These are phyloP conservation scores for Leuciscus waleckii DNA, from an alignment of 2,797 vertebrate genomes.

Conservation along the genomic window DNA sequence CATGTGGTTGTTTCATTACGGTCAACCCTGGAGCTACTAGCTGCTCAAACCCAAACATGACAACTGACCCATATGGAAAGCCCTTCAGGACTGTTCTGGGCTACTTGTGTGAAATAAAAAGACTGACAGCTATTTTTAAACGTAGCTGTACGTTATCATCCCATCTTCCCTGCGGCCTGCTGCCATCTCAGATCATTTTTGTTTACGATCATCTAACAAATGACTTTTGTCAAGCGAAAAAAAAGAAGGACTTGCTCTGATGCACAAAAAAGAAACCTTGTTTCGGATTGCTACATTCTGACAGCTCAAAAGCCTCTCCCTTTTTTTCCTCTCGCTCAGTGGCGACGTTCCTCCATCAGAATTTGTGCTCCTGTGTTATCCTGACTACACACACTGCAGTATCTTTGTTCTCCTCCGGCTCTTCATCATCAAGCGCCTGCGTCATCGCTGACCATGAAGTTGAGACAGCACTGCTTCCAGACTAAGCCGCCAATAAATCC, in stretches of 20 bases:
- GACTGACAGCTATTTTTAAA: conserved; percentile 55
- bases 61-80: conserved; percentile 54
- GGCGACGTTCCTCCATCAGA: conserved; percentile 1
- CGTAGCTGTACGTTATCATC: conserved; percentile 27
- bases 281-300: conserved; percentile 20
- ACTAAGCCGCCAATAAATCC: conserved; percentile 29
- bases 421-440: conserved; percentile 25
- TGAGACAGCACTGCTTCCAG: conserved; percentile 2
- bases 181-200: conserved; percentile 52
- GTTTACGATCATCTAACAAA: conserved; percentile 47
- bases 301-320: conserved; percentile 28
- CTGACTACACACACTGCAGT: background rate
- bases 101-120: conserved; percentile 43
- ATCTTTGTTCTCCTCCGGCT: conserved; percentile 26
- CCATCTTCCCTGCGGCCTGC: conserved; percentile 36
- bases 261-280: conserved; percentile 14
- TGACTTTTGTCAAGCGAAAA: conserved; percentile 14
- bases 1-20: conserved; percentile 22
- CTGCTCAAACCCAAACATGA: conserved; percentile 13
- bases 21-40: conserved; percentile 23
- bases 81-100: conserved; percentile 48
- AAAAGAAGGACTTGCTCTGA: background rate
- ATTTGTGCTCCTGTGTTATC: conserved; percentile 6
- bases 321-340: background rate
- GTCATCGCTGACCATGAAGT: conserved; percentile 42